Percentiles rank a stretch among this genome's conserved stretches.
These are phyloP conservation scores for Nematostella vectensis DNA, from an alignment of 92 coral and sea anemone species.

Conservation along the genomic window DNA sequence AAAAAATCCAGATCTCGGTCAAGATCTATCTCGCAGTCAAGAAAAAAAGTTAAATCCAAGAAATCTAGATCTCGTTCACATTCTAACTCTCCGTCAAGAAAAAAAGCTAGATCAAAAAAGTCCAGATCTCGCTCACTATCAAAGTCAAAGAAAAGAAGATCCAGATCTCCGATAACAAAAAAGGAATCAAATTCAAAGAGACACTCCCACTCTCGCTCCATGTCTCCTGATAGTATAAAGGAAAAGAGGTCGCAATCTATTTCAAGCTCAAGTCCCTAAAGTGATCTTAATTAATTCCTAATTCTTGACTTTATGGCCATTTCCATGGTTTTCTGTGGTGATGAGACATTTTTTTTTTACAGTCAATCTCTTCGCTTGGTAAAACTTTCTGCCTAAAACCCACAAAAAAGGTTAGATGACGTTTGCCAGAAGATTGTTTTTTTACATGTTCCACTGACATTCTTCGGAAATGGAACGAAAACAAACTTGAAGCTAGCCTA, in stretches of 20 bases:
- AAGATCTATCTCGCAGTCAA: slow-evolving; percentile 13
- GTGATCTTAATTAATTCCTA: neutral
- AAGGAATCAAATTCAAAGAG: slow-evolving; percentile 13
- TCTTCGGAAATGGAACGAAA: too few species aligned
- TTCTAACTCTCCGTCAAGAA: slow-evolving; percentile 14
- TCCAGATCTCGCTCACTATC: slow-evolving; percentile 11
- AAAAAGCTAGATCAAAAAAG: slow-evolving; percentile 5
- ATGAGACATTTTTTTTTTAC: too few species aligned
- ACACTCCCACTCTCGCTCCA: slow-evolving; percentile 19
- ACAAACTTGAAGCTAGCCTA: too few species aligned
- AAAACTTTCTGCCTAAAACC: too few species aligned
- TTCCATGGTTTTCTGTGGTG: too few species aligned
- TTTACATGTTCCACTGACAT: too few species aligned
- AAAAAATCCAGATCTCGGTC: slow-evolving; percentile 12
- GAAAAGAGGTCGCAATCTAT: slow-evolving; percentile 10
- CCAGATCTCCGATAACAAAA: slow-evolving; percentile 4
- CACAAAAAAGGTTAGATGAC: too few species aligned
- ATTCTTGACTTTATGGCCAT: too few species aligned
- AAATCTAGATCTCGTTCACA: slow-evolving; percentile 7
- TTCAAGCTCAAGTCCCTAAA: slow-evolving; percentile 2
- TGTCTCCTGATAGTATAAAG: neutral
- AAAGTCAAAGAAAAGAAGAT: slow-evolving; percentile 9
- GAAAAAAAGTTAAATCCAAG: slow-evolving; percentile 4
- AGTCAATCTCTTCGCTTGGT: too few species aligned
- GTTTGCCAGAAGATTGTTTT: too few species aligned